Conservation (phyloP, 2,797 vertebrate genomes). For the Harpagifer antarcticus region DNA sequence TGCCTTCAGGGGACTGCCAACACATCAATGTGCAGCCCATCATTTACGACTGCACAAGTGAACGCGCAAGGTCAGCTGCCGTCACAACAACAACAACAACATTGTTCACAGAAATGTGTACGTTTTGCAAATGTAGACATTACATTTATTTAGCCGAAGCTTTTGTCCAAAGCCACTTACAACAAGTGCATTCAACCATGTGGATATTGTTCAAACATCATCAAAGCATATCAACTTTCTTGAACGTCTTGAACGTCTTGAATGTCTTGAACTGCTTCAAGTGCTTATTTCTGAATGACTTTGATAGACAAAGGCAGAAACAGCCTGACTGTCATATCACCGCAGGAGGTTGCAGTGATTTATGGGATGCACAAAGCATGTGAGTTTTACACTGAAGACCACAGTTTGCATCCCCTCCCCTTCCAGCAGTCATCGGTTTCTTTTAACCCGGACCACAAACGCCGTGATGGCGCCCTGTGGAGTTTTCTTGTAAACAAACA, state of each 20-base stretch:
- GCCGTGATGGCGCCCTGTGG: background rate
- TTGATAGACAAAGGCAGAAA: background rate
- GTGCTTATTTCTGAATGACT: background rate
- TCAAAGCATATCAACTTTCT: background rate
- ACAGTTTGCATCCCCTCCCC: background rate
- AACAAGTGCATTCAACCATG: background rate
- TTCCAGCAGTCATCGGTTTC: background rate
- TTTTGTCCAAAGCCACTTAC: background rate
- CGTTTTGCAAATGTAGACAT: background rate
- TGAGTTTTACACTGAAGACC: background rate
- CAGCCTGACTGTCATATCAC: background rate
- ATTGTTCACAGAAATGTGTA: background rate
- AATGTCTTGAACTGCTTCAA: background rate
- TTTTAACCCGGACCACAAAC: slow-evolving; percentile 9
- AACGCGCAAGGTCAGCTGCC: background rate
- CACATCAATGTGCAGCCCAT: background rate
- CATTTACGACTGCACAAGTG: background rate
- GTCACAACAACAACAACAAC: background rate
- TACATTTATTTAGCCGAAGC: background rate
- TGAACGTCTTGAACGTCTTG: background rate
- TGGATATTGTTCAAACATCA: background rate
- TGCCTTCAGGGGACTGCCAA: background rate
- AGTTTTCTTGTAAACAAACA: background rate
- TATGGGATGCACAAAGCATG: background rate
- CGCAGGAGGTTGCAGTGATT: background rate